phyloP scores from a whole-genome alignment of 2,113 vertebrate genomes.

The Boleophthalmus pectinirostris region DNA sequence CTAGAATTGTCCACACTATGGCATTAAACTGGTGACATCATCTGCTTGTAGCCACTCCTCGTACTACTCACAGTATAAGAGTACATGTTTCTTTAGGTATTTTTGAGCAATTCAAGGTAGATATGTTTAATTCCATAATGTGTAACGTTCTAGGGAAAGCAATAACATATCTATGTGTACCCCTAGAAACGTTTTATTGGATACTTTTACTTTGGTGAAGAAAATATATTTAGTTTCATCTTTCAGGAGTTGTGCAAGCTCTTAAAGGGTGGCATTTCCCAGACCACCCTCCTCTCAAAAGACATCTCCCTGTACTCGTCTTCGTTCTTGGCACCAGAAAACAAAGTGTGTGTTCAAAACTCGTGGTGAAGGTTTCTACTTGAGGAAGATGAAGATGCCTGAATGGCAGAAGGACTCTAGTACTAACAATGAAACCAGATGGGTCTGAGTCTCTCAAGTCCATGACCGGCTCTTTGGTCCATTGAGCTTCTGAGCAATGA shows the following conservation, averaged over 20 bases:
- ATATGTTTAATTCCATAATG: too few relatives aligned
- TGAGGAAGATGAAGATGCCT: conserved; percentile 8
- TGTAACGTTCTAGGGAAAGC: too few relatives aligned
- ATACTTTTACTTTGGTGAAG: neutral
- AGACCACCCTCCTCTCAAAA: neutral
- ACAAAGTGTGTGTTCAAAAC: neutral
- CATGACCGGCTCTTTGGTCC: conserved; percentile 1
- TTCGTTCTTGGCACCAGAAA: neutral
- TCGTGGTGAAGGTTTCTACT: neutral
- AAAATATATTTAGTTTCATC: neutral
- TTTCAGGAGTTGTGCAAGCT: neutral
- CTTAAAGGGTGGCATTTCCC: neutral
- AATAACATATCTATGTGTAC: too few relatives aligned
- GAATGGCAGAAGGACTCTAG: neutral
- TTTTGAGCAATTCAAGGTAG: too few relatives aligned
- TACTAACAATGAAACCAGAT: conserved; percentile 5
- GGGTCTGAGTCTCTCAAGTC: conserved; percentile 5
- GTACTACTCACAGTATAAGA: too few relatives aligned
- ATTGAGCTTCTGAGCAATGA: conserved; percentile 7
- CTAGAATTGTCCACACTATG: too few relatives aligned
- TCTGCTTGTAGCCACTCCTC: too few relatives aligned
- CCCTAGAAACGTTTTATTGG: too few relatives aligned
- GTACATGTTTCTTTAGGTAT: too few relatives aligned
- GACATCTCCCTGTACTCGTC: neutral
- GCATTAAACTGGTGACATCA: too few relatives aligned